Conservation (phyloP, 2,797 vertebrate genomes). For the Choloepus didactylus region DNA sequence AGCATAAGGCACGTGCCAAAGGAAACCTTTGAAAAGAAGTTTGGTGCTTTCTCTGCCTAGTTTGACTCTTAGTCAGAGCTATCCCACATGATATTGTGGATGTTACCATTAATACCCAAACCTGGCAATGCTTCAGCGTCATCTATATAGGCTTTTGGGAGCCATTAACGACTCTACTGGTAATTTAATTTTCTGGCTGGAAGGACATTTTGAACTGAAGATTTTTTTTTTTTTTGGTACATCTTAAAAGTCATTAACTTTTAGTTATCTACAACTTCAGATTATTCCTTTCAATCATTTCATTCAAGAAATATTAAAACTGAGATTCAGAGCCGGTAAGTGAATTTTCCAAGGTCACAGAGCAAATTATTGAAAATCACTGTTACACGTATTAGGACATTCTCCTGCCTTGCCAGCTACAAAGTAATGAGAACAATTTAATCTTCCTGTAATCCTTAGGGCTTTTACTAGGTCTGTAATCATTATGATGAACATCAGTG, state of each 20-base stretch:
- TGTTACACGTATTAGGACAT: slow-evolving; percentile 16
- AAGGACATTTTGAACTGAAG: slow-evolving; percentile 27
- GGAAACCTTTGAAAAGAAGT: not conserved
- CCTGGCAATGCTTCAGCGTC: not conserved
- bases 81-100: not conserved
- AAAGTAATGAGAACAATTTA: slow-evolving; percentile 58
- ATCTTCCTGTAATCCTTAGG: slow-evolving; percentile 36
- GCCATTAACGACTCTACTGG: not conserved
- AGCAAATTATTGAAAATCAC: slow-evolving; percentile 68
- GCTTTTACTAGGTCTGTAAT: not conserved
- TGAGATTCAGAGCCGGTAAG: slow-evolving; percentile 67
- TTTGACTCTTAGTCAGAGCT: not conserved
- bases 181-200: slow-evolving; percentile 60
- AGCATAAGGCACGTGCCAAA: not conserved
- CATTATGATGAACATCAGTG: not conserved
- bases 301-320: slow-evolving; percentile 59
- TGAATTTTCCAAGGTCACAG: slow-evolving; percentile 75
- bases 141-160: not conserved
- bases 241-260: slow-evolving; percentile 35
- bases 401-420: slow-evolving; percentile 56
- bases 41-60: not conserved
- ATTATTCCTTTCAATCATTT: slow-evolving; percentile 48
- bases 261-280: slow-evolving; percentile 8
- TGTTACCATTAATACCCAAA: not conserved
- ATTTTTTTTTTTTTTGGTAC: not conserved